Evolutionary conservation across 2,797 vertebrate genomes (phyloP).

Genomic region (Myotis pilosus): DNA sequence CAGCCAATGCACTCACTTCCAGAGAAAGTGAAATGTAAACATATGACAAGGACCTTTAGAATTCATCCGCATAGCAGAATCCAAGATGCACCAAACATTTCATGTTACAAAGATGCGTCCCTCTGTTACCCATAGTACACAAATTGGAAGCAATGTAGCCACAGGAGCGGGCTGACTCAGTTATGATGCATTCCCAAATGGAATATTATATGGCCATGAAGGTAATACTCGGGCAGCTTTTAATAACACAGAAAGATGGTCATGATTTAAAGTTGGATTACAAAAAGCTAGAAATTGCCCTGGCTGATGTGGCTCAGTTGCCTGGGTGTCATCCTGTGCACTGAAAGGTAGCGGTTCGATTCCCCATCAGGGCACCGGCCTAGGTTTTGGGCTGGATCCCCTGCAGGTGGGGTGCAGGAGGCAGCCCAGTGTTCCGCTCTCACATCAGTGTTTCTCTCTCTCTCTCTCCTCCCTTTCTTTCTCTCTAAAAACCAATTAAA

Average conservation of each 20-base stretch:
- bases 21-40: background rate
- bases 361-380: background rate
- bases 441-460: background rate
- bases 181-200: background rate
- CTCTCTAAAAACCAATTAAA: background rate
- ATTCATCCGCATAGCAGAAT: background rate
- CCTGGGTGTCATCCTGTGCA: background rate
- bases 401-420: background rate
- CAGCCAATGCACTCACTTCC: background rate
- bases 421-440: background rate
- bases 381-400: background rate
- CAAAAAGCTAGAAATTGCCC: background rate
- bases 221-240: background rate
- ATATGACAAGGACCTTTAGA: background rate
- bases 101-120: background rate
- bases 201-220: background rate
- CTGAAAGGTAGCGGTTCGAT: background rate
- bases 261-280: background rate
- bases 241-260: background rate
- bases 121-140: background rate
- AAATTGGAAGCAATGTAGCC: background rate
- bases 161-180: background rate
- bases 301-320: background rate
- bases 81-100: background rate
- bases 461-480: too few species aligned